Conservation (phyloP, 2,113 vertebrate genomes). For the Peromyscus californicus region DNA sequence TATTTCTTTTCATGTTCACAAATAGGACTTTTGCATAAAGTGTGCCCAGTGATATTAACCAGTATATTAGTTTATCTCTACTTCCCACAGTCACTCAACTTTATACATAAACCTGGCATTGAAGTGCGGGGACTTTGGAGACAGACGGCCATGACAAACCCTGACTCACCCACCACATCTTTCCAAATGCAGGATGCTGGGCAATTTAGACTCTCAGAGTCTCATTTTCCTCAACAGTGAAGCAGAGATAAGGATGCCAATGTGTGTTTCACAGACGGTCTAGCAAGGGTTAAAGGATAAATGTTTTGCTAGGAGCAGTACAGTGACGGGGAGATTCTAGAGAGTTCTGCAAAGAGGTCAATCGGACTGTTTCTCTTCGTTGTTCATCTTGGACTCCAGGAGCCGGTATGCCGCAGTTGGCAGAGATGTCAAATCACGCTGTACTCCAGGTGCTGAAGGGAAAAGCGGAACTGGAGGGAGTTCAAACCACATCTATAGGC, state of each 20-base stretch:
- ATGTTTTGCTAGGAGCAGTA: too few species aligned
- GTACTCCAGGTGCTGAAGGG: conserved; percentile 22
- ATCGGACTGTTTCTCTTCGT: neutral
- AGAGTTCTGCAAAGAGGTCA: neutral
- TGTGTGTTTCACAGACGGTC: neutral
- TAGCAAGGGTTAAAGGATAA: neutral
- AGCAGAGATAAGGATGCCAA: neutral
- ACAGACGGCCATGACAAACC: neutral
- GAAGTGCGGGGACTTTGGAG: neutral
- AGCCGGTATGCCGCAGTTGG: fast-evolving
- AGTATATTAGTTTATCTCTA: neutral
- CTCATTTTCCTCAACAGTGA: neutral
- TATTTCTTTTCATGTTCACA: conserved; percentile 25
- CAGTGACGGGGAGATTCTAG: neutral
- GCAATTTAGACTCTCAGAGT: neutral
- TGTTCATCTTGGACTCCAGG: neutral
- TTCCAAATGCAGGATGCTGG: neutral
- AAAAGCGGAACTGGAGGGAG: neutral
- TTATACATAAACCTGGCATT: too few species aligned
- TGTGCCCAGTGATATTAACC: neutral
- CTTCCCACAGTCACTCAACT: neutral
- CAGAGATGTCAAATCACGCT: neutral
- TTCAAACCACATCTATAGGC: conserved; percentile 5
- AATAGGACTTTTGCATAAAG: neutral
- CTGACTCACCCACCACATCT: neutral